Evolutionary conservation across 2,888 invertebrate species (phyloP), one percentile per base, ranked within the genome.

Genomic region (Dichetophora obliterata): DNA sequence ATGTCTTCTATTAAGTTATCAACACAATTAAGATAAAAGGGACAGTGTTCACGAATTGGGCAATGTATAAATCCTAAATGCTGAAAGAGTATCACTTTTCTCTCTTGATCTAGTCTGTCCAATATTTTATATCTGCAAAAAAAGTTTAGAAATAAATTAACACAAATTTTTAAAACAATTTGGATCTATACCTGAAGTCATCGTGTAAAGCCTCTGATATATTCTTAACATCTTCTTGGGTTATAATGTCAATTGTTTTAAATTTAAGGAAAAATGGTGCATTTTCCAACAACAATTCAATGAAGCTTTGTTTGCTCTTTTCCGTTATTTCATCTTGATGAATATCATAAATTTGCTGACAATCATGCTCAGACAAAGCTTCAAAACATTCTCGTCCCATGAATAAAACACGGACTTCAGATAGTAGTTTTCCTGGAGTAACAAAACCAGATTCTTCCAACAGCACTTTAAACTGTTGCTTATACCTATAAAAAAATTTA

Each of bases 371-470:
- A 0, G 95, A 93, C 72, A 98, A 91, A 14, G 96, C 95, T 89
- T 97, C 97, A 88, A 96, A 98, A 86, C 97, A 97, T 88, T 98
- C 97, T 57, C 97, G 92, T 0, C 98, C 98, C 94, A 97, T 95
- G 86, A 98, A 95, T 77, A 97, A 91, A 3, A 98, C 96, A 72
- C 95, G 91, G 52, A 97, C 96, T 89, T 98, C 98, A 0, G 95
- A 93, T 81, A 98, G 90, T 83, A 95, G 94, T 90, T 98, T 97
- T n/a, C 98, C 98, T 1, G 98, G 97, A 0, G 97, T 97, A 43
- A 98, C 97, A 89, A 98, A 97, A 2, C 96, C 95, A 0, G 97
- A 97, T 89, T 97, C 97, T 88, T 97, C 96, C 75, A 98, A 91
- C 24, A 98, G 91, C 86, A 96, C 94, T 89, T 96, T 96, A 90